A percentile compares a stretch with the other conserved stretches of the same genome.
phyloP scores from a whole-genome alignment of 2,113 vertebrate species.

The Bolborhynchus lineola region DNA sequence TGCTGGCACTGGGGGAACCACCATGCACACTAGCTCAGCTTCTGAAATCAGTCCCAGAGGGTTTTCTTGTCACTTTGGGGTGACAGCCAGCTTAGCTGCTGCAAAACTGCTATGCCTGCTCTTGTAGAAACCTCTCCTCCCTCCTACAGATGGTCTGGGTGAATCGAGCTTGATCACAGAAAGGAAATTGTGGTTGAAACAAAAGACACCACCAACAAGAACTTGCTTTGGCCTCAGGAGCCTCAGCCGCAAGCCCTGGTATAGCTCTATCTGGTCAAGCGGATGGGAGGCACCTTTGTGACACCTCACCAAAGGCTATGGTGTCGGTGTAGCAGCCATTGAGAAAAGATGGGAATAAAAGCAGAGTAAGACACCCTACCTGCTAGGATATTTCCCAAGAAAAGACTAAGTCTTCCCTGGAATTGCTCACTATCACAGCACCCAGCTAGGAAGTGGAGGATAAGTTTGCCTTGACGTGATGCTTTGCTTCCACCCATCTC shows the following conservation, averaged over 20 bases:
- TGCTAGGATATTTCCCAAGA: not conserved
- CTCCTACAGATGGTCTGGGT: not conserved
- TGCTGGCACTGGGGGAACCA: not conserved
- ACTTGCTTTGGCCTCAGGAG: not conserved
- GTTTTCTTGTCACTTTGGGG: not conserved
- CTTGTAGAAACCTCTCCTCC: not conserved
- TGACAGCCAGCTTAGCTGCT: not conserved
- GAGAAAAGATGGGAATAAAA: not conserved
- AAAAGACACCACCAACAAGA: not conserved
- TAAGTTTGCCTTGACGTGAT: fast-evolving
- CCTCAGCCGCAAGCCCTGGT: fast-evolving
- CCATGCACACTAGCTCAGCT: fast-evolving
- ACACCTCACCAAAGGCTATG: fast-evolving
- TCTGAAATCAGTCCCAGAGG: not conserved
- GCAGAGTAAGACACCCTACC: not conserved
- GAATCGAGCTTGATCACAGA: not conserved
- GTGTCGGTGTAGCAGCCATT: not conserved
- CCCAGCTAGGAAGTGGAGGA: not conserved
- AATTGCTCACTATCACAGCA: not conserved
- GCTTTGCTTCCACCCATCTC: not conserved
- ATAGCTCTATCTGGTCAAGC: fast-evolving
- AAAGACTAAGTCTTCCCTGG: not conserved
- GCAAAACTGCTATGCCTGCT: not conserved
- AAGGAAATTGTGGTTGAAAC: not conserved
- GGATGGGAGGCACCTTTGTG: not conserved